Evolutionary conservation across 35 echinoderm and acorn worm species (phyloP).

Genomic region (Ophioderma brevispina): DNA sequence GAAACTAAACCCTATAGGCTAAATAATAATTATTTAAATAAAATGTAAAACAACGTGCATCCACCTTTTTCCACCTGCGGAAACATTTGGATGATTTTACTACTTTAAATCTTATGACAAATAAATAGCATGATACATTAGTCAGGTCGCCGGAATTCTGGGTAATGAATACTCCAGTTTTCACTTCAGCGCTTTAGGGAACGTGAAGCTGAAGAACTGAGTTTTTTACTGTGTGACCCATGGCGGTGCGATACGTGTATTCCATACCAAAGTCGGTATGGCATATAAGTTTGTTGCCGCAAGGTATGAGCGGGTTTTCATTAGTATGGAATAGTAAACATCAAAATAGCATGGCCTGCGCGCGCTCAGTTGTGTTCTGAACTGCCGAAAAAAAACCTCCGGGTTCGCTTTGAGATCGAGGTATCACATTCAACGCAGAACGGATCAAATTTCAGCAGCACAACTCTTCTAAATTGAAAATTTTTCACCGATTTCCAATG

Average conservation of each 20-base stretch:
- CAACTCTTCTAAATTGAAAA: neutral
- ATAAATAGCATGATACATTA: conserved; percentile 15
- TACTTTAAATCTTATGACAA: conserved; percentile 10
- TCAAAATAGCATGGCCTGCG: neutral
- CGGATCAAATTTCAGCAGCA: neutral
- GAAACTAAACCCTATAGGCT: neutral
- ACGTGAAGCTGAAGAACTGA: neutral
- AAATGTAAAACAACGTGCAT: neutral
- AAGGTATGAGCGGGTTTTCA: neutral
- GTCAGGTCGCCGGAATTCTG: neutral
- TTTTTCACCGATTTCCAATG: conserved; percentile 13
- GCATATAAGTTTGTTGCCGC: neutral
- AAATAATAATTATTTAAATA: neutral
- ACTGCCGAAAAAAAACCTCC: neutral
- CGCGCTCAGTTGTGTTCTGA: neutral
- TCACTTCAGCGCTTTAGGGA: conserved; percentile 1
- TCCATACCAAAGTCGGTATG: conserved; percentile 5
- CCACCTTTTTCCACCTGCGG: neutral
- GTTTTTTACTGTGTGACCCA: neutral
- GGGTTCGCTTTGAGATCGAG: neutral
- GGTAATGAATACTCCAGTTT: conserved; percentile 10
- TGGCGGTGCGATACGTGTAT: neutral
- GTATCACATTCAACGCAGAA: neutral
- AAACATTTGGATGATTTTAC: neutral
- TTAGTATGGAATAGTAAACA: neutral